phyloP scores from a whole-genome alignment of 2,113 vertebrate genomes.

The Monarcha castaneiventris region DNA sequence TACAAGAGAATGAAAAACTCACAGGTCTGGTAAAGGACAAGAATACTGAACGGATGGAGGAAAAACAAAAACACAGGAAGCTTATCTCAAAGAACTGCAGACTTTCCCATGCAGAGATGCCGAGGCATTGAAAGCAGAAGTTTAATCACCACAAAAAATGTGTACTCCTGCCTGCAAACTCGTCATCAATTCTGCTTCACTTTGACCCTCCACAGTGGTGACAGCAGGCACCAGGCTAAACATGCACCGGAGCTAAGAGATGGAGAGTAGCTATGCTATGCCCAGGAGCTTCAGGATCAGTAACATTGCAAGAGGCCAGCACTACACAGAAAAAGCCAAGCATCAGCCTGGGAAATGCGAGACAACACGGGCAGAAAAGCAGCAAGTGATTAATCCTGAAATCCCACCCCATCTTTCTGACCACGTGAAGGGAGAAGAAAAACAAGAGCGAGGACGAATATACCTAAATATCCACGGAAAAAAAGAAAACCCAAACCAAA shows the following conservation, averaged over 20 bases:
- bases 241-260: fast-evolving
- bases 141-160: not conserved
- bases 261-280: not conserved
- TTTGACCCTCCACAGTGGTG: not conserved
- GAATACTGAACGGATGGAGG: not conserved
- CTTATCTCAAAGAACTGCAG: not conserved
- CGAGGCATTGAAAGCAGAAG: not conserved
- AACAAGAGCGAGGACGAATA: not conserved
- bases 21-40: not conserved
- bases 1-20: not conserved
- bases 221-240: not conserved
- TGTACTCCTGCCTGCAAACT: not conserved
- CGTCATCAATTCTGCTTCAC: not conserved
- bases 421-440: not conserved
- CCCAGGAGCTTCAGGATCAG: not conserved
- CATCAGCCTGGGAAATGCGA: not conserved
- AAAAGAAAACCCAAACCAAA: not conserved
- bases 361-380: not conserved
- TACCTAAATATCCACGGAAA: not conserved
- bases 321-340: not conserved
- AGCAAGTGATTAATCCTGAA: not conserved
- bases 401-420: not conserved
- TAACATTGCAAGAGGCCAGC: not conserved
- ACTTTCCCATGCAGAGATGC: not conserved
- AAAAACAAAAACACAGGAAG: not conserved